A percentile compares a stretch with the other conserved stretches of the same genome.
Evolutionary conservation across 2,113 vertebrate genomes (phyloP).

Genomic region (Austrofundulus limnaeus): DNA sequence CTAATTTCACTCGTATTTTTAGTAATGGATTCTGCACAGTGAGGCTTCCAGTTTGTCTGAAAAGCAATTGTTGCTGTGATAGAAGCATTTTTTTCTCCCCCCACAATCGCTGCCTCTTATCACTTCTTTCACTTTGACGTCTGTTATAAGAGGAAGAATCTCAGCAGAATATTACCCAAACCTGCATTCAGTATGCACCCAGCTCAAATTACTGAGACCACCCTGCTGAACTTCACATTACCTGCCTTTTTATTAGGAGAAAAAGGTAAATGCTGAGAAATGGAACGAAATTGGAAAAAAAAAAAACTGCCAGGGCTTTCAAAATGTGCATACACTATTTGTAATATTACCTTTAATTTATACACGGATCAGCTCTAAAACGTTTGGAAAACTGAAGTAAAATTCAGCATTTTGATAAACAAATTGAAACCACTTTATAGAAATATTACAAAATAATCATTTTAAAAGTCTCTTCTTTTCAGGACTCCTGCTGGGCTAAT

Average conservation of each 20-base stretch:
- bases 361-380: too few species aligned
- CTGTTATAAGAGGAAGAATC: slow-evolving; percentile 47
- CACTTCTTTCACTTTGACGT: slow-evolving; percentile 51
- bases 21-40: slow-evolving; percentile 35
- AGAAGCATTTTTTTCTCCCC: slow-evolving; percentile 48
- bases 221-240: not conserved
- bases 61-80: slow-evolving; percentile 47
- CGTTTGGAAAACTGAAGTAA: too few species aligned
- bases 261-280: not conserved
- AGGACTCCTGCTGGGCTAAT: not conserved
- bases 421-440: not conserved
- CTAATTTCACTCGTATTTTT: slow-evolving; percentile 30
- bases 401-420: not conserved
- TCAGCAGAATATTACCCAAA: slow-evolving; percentile 43
- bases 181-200: slow-evolving; percentile 42
- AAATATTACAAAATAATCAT: not conserved
- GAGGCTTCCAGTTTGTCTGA: slow-evolving; percentile 38
- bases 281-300: not conserved
- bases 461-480: too few species aligned
- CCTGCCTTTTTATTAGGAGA: not conserved
- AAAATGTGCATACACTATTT: too few species aligned
- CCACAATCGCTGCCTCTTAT: slow-evolving; percentile 44
- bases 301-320: not conserved
- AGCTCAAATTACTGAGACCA: slow-evolving; percentile 22
- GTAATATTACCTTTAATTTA: too few species aligned